These are phyloP conservation scores for Champsocephalus esox DNA, from an alignment of 2,797 vertebrate genomes.

Conservation along the genomic window DNA sequence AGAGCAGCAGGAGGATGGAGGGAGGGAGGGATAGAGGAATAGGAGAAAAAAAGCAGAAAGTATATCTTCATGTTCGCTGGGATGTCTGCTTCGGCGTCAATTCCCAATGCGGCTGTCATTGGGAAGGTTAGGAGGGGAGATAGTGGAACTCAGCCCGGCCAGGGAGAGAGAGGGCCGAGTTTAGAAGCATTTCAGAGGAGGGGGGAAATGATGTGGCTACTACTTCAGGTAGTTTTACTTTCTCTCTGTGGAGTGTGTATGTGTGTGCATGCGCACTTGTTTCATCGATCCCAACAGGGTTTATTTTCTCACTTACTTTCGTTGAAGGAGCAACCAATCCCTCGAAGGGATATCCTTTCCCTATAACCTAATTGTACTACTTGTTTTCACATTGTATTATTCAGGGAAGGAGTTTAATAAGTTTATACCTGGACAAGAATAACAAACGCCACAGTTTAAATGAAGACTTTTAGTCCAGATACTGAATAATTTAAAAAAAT, in stretches of 20 bases:
- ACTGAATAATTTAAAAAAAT: background rate
- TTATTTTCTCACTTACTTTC: slow-evolving; percentile 31
- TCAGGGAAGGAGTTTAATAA: background rate
- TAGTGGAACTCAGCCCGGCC: slow-evolving; percentile 63
- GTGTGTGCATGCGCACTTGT: slow-evolving; percentile 19
- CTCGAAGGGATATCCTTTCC: background rate
- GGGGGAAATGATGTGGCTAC: slow-evolving; percentile 58
- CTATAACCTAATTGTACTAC: background rate
- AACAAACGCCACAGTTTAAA: background rate
- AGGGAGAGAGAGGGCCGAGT: slow-evolving; percentile 47
- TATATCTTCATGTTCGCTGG: slow-evolving; percentile 86
- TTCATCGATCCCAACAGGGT: slow-evolving; percentile 48
- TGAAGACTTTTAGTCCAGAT: background rate
- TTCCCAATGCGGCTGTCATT: slow-evolving; percentile 87
- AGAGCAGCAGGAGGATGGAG: slow-evolving; percentile 77
- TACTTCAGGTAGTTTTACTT: slow-evolving; percentile 57
- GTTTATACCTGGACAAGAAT: slow-evolving; percentile 4
- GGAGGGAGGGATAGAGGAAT: slow-evolving; percentile 71
- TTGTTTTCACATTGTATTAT: background rate
- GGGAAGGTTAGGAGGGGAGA: slow-evolving; percentile 84
- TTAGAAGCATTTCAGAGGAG: slow-evolving; percentile 48
- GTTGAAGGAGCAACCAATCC: slow-evolving; percentile 29
- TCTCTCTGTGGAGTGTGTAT: slow-evolving; percentile 26
- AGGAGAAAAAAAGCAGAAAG: slow-evolving; percentile 79
- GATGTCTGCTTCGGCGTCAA: slow-evolving; percentile 85